phyloP scores from a whole-genome alignment of 2,888 invertebrate genomes.

The Agrotis clavis region DNA sequence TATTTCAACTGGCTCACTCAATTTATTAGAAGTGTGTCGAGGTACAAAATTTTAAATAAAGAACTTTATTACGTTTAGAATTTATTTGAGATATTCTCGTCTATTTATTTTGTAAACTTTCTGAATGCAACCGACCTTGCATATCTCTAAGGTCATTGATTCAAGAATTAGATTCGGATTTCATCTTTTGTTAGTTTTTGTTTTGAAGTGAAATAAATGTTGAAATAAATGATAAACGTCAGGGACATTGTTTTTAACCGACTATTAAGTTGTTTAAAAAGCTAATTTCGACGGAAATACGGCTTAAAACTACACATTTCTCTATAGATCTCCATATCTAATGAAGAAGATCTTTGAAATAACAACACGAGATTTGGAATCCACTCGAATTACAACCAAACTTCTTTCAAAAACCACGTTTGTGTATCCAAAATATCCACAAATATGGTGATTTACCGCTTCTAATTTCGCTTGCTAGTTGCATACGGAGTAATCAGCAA shows the following conservation, averaged over 20 bases:
- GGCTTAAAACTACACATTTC: no score
- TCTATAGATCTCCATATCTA: neutral
- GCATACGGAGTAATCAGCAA: constrained; percentile 44
- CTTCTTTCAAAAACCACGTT: neutral
- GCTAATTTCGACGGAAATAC: no score
- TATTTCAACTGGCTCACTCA: constrained; percentile 29
- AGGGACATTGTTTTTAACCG: neutral
- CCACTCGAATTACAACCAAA: neutral
- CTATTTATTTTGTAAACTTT: constrained; percentile 35
- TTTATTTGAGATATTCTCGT: constrained; percentile 48
- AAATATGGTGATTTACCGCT: neutral
- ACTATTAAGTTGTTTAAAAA: neutral
- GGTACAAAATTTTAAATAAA: constrained; percentile 25
- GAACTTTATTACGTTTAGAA: constrained; percentile 35
- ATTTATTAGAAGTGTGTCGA: constrained; percentile 47
- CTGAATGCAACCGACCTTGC: constrained; percentile 40
- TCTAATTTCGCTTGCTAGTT: constrained; percentile 9
- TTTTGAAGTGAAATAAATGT: no score
- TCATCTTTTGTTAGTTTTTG: constrained; percentile 1
- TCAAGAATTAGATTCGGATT: constrained; percentile 16
- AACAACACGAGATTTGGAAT: neutral
- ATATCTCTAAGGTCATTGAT: constrained; percentile 42
- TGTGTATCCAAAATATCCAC: neutral
- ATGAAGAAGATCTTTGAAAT: neutral
- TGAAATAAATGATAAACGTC: no score